Conservation (phyloP, 1,140 invertebrate genomes). For the Pinna nobilis region DNA sequence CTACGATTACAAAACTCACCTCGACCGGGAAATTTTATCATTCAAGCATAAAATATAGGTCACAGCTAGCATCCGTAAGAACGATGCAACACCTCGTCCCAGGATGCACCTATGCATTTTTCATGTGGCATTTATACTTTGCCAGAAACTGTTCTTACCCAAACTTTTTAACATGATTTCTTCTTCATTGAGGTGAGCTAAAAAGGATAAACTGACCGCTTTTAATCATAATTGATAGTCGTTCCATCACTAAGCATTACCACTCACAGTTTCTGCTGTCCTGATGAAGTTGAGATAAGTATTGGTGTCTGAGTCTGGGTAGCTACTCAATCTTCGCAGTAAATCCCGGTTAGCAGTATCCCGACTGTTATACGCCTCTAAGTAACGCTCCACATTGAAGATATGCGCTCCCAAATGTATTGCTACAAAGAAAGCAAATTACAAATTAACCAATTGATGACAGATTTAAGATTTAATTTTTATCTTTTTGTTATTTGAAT, state of each 20-base stretch:
- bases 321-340: slow-evolving; percentile 53
- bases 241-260: background rate
- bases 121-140: background rate
- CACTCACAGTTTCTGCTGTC: slow-evolving; percentile 44
- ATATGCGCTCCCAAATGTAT: slow-evolving; percentile 70
- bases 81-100: background rate
- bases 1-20: background rate
- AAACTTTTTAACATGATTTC: too few relatives aligned
- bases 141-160: too few relatives aligned
- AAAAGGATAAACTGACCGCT: background rate
- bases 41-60: background rate
- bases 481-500: too few relatives aligned
- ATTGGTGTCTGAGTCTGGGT: slow-evolving; percentile 45
- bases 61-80: background rate
- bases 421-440: slow-evolving; percentile 56
- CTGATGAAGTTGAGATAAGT: slow-evolving; percentile 70
- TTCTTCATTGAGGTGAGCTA: too few relatives aligned
- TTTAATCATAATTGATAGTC: background rate
- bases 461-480: too few relatives aligned
- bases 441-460: too few relatives aligned
- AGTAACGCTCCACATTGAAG: slow-evolving; percentile 68
- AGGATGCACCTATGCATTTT: background rate
- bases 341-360: slow-evolving; percentile 38
- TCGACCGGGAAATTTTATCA: background rate
- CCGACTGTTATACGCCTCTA: slow-evolving; percentile 50